Evolutionary conservation across 2,113 vertebrate genomes (phyloP).

Genomic region (Sterrhoptilus dennistouni): DNA sequence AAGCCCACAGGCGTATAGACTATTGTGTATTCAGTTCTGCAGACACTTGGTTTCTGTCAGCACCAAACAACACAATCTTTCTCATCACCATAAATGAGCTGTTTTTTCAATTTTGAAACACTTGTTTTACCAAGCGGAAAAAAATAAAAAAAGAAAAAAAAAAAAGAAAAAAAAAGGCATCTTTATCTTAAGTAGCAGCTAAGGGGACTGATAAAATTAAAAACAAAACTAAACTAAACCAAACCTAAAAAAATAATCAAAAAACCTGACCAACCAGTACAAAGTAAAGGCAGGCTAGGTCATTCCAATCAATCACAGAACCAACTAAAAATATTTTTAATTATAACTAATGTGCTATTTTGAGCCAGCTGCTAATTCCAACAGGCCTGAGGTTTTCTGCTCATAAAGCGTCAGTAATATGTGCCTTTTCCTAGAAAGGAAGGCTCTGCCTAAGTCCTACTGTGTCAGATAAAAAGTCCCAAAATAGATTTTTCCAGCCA

Average conservation of each 20-base stretch:
- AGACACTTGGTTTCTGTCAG: not conserved
- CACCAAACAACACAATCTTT: not conserved
- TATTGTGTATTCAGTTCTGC: not conserved
- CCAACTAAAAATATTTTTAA: not conserved
- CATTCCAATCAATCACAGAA: accelerated
- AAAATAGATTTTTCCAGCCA: conserved; percentile 21
- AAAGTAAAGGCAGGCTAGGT: not conserved
- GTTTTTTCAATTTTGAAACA: not conserved
- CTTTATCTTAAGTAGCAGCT: not conserved
- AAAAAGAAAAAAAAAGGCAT: not conserved
- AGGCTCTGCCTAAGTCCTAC: conserved; percentile 19
- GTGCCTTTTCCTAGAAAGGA: conserved; percentile 48
- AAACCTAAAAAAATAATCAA: not conserved
- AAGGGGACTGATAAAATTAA: not conserved
- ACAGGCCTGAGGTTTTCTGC: conserved; percentile 37
- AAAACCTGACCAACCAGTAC: not conserved
- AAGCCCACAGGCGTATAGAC: not conserved
- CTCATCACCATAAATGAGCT: not conserved
- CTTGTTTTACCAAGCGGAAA: not conserved
- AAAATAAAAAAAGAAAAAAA: too few species aligned
- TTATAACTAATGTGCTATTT: not conserved
- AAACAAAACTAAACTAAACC: not conserved
- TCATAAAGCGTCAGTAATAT: not conserved
- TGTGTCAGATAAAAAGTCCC: conserved; percentile 21
- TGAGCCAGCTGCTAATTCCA: conserved; percentile 2